A percentile compares a stretch with the other conserved stretches of the same genome.
These are phyloP conservation scores for Hymenopus coronatus DNA, from an alignment of 2,888 invertebrate genomes.

Conservation along the genomic window DNA sequence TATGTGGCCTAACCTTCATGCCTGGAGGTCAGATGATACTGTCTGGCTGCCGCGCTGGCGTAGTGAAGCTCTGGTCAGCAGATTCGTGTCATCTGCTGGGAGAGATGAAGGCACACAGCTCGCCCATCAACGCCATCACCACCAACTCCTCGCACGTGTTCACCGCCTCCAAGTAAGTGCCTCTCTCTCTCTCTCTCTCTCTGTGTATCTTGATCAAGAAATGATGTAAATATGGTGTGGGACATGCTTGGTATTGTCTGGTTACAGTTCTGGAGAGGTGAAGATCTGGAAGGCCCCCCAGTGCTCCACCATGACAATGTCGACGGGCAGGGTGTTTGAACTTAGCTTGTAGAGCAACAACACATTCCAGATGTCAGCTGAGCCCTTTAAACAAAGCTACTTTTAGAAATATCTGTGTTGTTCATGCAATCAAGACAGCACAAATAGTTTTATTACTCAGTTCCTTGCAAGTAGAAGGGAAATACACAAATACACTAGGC, in stretches of 20 bases:
- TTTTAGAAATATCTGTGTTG: no score
- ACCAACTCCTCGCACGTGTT: constrained; percentile 64
- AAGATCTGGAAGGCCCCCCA: constrained; percentile 58
- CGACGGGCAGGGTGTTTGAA: constrained; percentile 44
- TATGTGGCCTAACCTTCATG: constrained; percentile 65
- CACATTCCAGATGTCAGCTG: no score
- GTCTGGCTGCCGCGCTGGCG: constrained; percentile 74
- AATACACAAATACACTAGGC: no score
- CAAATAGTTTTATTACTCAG: no score
- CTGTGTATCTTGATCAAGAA: no score
- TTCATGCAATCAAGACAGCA: no score
- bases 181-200: constrained; percentile 26
- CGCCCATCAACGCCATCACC: constrained; percentile 66
- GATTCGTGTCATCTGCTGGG: constrained; percentile 67
- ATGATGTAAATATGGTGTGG: neutral
- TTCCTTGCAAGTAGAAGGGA: no score
- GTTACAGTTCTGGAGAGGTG: constrained; percentile 70
- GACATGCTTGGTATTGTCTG: constrained; percentile 36
- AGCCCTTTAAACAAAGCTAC: no score
- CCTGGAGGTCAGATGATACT: constrained; percentile 58
- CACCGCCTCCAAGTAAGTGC: constrained; percentile 78
- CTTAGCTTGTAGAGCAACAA: constrained; percentile 37
- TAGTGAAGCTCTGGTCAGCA: constrained; percentile 72
- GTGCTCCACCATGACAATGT: constrained; percentile 50
- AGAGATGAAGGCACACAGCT: constrained; percentile 65